Conservation (phyloP, 2,113 vertebrate genomes). For the Patagioenas fasciata region DNA sequence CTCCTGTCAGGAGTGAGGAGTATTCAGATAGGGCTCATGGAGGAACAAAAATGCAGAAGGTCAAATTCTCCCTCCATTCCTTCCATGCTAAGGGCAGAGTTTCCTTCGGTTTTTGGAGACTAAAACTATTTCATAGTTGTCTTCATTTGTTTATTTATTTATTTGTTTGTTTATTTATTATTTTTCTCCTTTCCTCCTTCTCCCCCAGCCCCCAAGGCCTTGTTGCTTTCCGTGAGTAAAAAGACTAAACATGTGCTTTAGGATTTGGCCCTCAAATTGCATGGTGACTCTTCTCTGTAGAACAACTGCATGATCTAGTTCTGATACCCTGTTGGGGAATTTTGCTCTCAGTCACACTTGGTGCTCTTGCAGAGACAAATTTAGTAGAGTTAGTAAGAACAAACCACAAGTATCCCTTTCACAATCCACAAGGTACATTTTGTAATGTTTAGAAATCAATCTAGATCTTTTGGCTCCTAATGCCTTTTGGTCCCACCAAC, state of each 20-base stretch:
- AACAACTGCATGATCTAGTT: background rate
- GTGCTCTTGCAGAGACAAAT: background rate
- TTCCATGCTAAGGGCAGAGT: background rate
- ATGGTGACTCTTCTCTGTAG: background rate
- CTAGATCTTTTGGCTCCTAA: background rate
- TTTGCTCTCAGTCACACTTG: background rate
- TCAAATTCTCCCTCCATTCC: background rate
- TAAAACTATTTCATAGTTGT: background rate
- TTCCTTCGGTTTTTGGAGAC: background rate
- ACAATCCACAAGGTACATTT: background rate
- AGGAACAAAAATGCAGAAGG: background rate
- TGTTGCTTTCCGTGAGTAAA: background rate
- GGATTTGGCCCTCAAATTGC: background rate
- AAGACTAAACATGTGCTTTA: background rate
- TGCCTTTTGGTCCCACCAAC: background rate
- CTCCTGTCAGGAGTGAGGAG: background rate
- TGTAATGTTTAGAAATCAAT: background rate
- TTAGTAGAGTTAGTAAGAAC: background rate
- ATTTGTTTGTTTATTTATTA: no score
- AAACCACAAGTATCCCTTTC: background rate
- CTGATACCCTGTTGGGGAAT: background rate
- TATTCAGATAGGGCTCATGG: background rate
- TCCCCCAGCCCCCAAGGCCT: background rate
- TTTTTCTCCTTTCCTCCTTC: rapidly evolving
- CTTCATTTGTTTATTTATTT: no score